Evolutionary conservation across 1,140 invertebrate species (phyloP).

Genomic region (Epicauta chinensis): DNA sequence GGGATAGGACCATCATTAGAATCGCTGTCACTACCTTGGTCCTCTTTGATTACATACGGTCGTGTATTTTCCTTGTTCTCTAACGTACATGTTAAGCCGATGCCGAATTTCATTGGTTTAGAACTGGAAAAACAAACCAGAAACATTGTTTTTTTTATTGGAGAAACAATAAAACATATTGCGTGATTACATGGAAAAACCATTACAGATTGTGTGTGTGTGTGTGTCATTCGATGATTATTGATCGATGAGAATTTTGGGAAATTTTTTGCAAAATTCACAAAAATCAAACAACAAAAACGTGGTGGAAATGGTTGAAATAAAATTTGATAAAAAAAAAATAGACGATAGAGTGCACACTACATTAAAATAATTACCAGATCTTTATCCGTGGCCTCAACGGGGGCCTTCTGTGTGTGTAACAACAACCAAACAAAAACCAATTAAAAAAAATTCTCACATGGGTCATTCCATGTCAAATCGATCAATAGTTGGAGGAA

Average conservation of each 20-base stretch:
- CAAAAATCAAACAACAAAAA: too few relatives aligned
- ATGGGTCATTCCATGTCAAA: too few relatives aligned
- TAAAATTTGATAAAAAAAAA: background rate
- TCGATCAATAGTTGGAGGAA: too few relatives aligned
- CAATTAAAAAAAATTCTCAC: too few relatives aligned
- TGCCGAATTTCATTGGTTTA: constrained; percentile 70
- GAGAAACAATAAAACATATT: too few relatives aligned
- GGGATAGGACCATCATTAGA: constrained; percentile 53
- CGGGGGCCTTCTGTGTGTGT: constrained; percentile 63
- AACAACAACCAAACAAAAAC: too few relatives aligned
- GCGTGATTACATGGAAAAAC: too few relatives aligned
- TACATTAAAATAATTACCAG: constrained; percentile 62
- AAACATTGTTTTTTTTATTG: too few relatives aligned
- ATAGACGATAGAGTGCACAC: constrained; percentile 11
- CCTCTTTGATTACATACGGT: constrained; percentile 64
- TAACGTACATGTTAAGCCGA: constrained; percentile 62
- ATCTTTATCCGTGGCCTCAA: constrained; percentile 83
- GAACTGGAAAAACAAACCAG: constrained; percentile 50
- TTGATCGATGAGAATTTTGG: background rate
- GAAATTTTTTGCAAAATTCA: too few relatives aligned
- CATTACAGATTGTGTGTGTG: too few relatives aligned
- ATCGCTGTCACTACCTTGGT: constrained; percentile 63
- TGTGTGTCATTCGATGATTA: too few relatives aligned
- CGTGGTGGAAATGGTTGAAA: constrained; percentile 2
- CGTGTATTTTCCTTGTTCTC: constrained; percentile 82